phyloP scores from a whole-genome alignment of 2,113 vertebrate species.

The Vidua macroura region DNA sequence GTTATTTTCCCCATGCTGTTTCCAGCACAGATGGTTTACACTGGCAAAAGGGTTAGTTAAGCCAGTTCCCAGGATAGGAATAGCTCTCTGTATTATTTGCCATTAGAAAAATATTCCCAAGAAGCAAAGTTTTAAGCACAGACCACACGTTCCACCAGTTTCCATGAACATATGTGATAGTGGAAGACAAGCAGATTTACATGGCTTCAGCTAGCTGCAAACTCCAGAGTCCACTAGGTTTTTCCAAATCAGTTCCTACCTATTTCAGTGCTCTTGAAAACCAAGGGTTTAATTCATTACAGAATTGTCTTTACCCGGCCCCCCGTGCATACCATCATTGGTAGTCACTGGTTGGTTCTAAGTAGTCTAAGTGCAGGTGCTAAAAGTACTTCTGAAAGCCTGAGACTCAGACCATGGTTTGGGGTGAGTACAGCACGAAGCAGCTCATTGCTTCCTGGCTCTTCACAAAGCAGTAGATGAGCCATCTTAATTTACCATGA shows the following conservation, averaged over 20 bases:
- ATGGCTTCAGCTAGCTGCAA: not conserved
- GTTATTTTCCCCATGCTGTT: not conserved
- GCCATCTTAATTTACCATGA: not conserved
- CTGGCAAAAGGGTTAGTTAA: not conserved
- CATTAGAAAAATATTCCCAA: not conserved
- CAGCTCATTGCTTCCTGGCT: not conserved
- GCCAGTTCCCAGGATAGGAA: not conserved
- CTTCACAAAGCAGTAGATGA: not conserved
- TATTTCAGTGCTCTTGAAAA: not conserved
- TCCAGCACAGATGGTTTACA: not conserved
- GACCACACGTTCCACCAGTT: not conserved
- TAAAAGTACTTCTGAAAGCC: not conserved
- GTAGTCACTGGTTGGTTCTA: not conserved
- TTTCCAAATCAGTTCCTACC: not conserved
- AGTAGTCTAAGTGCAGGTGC: not conserved
- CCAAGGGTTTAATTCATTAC: not conserved
- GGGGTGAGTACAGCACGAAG: not conserved
- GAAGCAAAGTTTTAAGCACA: not conserved
- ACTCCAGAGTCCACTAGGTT: not conserved
- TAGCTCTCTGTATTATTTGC: not conserved
- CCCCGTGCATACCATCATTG: rapidly evolving
- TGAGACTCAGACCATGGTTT: not conserved
- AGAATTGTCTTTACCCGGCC: rapidly evolving
- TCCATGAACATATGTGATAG: not conserved
- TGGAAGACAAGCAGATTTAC: not conserved